A percentile compares a stretch with the other conserved stretches of the same genome.
These are phyloP conservation scores for Entomyzon cyanotis DNA, from an alignment of 2,113 vertebrate genomes.

Conservation along the genomic window DNA sequence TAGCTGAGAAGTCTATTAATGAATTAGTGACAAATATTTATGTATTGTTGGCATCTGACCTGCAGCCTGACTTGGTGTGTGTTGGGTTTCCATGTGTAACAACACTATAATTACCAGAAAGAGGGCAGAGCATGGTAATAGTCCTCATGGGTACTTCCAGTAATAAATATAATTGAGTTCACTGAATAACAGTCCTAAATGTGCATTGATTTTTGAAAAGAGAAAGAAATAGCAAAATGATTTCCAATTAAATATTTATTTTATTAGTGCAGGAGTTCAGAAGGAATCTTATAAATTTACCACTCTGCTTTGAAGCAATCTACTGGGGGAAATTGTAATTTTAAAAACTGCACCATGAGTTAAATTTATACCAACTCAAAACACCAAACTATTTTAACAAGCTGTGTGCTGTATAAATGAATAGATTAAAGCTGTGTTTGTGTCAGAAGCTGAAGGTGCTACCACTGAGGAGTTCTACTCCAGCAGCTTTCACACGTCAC, in stretches of 20 bases:
- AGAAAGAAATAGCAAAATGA: background rate
- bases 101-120: background rate
- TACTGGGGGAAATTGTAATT: conserved; percentile 2
- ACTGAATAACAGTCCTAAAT: background rate
- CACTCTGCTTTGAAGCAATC: background rate
- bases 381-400: conserved; percentile 17
- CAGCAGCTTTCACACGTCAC: background rate
- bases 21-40: background rate
- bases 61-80: background rate
- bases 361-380: conserved; percentile 42
- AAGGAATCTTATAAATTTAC: background rate
- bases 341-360: conserved; percentile 24
- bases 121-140: background rate
- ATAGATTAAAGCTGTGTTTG: conserved; percentile 54
- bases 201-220: background rate
- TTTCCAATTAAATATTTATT: conserved; percentile 28
- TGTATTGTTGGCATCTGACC: background rate
- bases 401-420: conserved; percentile 29
- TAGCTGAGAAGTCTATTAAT: background rate
- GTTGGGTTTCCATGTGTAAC: background rate
- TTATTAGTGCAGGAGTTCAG: background rate
- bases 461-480: conserved; percentile 38
- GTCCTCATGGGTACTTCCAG: background rate
- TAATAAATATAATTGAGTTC: conserved; percentile 14
- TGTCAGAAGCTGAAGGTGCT: conserved; percentile 44